phyloP scores from a whole-genome alignment of 1,140 invertebrate species.

The Dolichoris vasculosae region DNA sequence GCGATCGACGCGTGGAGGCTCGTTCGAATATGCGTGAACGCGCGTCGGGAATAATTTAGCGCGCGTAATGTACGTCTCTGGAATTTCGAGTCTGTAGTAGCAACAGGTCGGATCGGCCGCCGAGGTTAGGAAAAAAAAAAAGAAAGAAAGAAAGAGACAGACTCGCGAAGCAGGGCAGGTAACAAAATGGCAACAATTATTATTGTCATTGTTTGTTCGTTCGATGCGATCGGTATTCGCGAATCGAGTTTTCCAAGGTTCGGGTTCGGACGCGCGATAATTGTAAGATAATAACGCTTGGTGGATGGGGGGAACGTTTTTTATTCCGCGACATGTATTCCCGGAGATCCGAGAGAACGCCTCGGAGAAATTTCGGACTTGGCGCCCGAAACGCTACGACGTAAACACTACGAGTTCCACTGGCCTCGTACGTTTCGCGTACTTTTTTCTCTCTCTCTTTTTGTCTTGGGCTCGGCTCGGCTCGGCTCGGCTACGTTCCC shows the following conservation, averaged over 20 bases:
- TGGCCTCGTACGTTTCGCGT: not conserved
- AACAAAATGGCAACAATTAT: constrained; percentile 39
- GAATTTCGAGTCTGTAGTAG: not conserved
- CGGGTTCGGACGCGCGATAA: not conserved
- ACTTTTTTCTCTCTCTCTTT: not conserved
- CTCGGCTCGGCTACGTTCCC: too few relatives aligned
- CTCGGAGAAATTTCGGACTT: not conserved
- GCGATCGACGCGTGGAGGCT: too few relatives aligned
- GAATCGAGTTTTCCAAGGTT: not conserved
- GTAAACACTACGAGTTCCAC: not conserved
- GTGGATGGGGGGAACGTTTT: too few relatives aligned
- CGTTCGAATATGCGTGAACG: not conserved
- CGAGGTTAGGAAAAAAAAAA: not conserved
- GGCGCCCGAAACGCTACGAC: not conserved
- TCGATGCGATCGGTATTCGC: not conserved
- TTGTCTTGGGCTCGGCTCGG: too few relatives aligned
- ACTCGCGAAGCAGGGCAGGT: constrained; percentile 11
- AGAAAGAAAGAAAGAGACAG: not conserved
- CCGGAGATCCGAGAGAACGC: too few relatives aligned
- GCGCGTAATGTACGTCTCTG: not conserved
- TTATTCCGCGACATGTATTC: not conserved
- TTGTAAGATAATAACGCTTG: not conserved
- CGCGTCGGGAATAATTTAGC: not conserved
- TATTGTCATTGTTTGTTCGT: not conserved
- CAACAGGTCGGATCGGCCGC: constrained; percentile 28